phyloP scores from a whole-genome alignment of 2,113 vertebrate genomes.

The Fukomys damarensis region DNA sequence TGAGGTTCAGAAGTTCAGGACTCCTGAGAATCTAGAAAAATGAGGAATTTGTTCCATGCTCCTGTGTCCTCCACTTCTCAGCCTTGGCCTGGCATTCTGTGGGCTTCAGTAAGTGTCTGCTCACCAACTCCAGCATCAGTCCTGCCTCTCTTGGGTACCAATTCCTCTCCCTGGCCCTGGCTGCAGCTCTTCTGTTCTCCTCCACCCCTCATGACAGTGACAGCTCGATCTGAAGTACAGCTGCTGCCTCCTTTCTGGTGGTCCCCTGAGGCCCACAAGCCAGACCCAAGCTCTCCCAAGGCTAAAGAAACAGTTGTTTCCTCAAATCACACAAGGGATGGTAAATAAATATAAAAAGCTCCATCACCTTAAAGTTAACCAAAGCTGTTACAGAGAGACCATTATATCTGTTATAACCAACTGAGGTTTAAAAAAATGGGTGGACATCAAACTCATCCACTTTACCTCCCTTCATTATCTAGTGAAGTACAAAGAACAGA shows the following conservation, averaged over 20 bases:
- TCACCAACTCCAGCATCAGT: background rate
- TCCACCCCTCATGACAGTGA: background rate
- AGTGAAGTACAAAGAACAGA: background rate
- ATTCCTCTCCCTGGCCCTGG: background rate
- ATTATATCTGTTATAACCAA: background rate
- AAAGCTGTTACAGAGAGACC: constrained; percentile 1
- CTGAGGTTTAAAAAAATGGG: background rate
- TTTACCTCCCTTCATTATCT: background rate
- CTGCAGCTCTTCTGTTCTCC: too few species aligned
- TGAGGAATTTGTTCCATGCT: fast-evolving
- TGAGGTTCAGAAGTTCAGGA: background rate
- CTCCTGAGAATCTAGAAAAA: background rate
- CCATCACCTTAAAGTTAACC: background rate
- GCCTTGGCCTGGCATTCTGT: background rate
- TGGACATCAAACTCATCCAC: background rate
- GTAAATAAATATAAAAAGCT: background rate
- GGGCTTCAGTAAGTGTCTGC: background rate
- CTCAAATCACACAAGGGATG: background rate
- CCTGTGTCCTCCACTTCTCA: background rate
- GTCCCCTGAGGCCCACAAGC: background rate
- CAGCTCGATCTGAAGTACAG: background rate
- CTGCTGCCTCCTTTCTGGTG: background rate
- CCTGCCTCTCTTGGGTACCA: background rate
- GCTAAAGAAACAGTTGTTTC: background rate
- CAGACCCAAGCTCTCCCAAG: background rate